Conservation (phyloP, 2,113 vertebrate genomes). For the Chroicocephalus ridibundus region DNA sequence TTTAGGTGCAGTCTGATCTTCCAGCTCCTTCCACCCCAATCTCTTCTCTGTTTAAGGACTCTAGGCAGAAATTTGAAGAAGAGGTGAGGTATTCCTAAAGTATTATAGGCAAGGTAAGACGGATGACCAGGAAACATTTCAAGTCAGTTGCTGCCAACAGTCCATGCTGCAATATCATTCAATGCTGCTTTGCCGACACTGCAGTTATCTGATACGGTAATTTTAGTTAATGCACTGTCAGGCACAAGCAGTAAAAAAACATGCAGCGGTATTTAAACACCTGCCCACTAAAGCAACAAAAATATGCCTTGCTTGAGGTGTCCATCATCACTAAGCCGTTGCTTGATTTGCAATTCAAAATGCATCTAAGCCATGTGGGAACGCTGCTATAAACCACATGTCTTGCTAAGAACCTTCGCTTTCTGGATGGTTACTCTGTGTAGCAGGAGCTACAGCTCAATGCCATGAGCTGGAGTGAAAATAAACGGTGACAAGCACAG, state of each 20-base stretch:
- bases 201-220: not conserved
- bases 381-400: not conserved
- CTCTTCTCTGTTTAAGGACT: not conserved
- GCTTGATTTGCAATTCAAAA: slow-evolving; percentile 10
- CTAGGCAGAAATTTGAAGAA: not conserved
- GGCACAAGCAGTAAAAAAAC: slow-evolving; percentile 25
- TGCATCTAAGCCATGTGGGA: not conserved
- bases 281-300: slow-evolving; percentile 9
- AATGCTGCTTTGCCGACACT: not conserved
- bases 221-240: not conserved
- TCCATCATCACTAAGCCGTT: not conserved
- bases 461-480: fast-evolving
- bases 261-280: slow-evolving; percentile 37
- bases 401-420: not conserved
- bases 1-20: not conserved
- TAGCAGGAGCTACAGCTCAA: not conserved
- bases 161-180: not conserved
- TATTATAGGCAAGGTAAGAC: not conserved
- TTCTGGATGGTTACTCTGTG: not conserved
- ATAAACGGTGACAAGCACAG: not conserved
- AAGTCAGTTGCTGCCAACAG: not conserved
- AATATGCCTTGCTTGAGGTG: not conserved
- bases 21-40: not conserved
- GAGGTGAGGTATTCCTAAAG: not conserved
- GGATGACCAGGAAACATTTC: not conserved